Evolutionary conservation across 2,888 invertebrate species (phyloP), one percentile per base, ranked within the genome.

Genomic region (Synergus itoensis): DNA sequence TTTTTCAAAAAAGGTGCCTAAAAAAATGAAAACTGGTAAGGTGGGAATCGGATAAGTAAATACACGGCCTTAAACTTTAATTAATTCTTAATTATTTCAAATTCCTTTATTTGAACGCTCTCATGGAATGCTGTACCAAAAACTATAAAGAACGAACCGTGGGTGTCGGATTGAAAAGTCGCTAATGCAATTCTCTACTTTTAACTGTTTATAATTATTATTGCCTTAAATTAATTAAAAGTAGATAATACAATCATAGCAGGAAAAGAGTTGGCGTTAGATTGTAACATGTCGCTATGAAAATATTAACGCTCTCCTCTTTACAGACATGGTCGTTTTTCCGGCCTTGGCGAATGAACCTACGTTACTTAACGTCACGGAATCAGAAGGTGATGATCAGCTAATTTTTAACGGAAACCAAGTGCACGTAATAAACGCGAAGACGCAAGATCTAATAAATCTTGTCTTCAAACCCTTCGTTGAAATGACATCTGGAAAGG

Each of bases 271-370:
- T 11, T 21, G 12, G 21, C 11, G 60, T 60, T 21, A 28, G 60
- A 60, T 60, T 28, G 18, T 21, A 18, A 60, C 12, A 12, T 28
- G 21, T 4, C 18, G 21, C 60, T 60, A 28, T 60, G 12, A 4
- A 12, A 60, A 12, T 28, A 60, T 60, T 4, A 60, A 60, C 60
- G 60, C 11, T 60, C 12, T 60, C 63, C 41, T 48, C 76, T 73
- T 57, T 81, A 63, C 84, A 92, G 92, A 87, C 88, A 92, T 90
- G 91, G 91, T 90, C 88, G 91, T 85, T 86, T 89, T 86, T 87
- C 89, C 89, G 86, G 88, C 85, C 87, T 88, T 85, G 87, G 85
- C 81, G 87, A 89, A 83, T 89, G 90, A 90, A 77, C 86, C 90
- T 69, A 83, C 86, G 77, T 81, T 86, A 78, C 81, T 87, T 83